These are phyloP conservation scores for Gallirallus australis DNA, from an alignment of 2,797 vertebrate genomes.

Conservation along the genomic window DNA sequence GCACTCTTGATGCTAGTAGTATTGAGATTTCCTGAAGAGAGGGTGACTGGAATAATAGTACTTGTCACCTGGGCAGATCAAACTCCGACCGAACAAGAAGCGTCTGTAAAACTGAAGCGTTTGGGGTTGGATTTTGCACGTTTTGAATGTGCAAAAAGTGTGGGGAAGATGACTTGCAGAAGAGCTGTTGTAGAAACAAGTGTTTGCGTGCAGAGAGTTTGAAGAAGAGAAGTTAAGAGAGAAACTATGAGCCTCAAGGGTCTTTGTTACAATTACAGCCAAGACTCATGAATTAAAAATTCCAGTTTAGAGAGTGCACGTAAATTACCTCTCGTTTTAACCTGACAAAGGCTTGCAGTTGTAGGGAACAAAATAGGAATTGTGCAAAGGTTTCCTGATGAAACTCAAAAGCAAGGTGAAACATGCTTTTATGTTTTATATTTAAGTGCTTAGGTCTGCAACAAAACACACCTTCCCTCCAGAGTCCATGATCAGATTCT, in stretches of 20 bases:
- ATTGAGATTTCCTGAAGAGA: not conserved
- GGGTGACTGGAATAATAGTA: not conserved
- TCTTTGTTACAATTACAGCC: slow-evolving; percentile 6
- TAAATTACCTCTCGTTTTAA: slow-evolving; percentile 53
- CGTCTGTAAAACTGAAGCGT: not conserved
- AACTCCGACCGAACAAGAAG: not conserved
- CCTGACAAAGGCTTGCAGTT: slow-evolving; percentile 2
- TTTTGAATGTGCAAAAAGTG: not conserved
- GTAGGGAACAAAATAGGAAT: slow-evolving; percentile 1
- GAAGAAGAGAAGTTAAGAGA: slow-evolving; percentile 11
- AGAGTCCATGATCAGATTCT: not conserved
- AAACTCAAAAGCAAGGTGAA: slow-evolving; percentile 51
- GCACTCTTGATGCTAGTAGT: not conserved
- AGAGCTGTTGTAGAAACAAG: slow-evolving; percentile 24
- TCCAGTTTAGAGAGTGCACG: not conserved
- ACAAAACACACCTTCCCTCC: not conserved
- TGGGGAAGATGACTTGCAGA: not conserved
- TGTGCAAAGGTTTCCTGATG: slow-evolving; percentile 31
- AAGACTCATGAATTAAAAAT: slow-evolving; percentile 31
- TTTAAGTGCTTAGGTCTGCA: slow-evolving; percentile 20
- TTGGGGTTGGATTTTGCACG: not conserved
- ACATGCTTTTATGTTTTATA: slow-evolving; percentile 5
- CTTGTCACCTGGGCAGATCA: not conserved
- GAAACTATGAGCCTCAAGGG: slow-evolving; percentile 36
- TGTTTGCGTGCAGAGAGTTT: slow-evolving; percentile 3